Base-by-base conservation (phyloP, 2,888 invertebrate species). In the Callyntrura sp. region DNA sequence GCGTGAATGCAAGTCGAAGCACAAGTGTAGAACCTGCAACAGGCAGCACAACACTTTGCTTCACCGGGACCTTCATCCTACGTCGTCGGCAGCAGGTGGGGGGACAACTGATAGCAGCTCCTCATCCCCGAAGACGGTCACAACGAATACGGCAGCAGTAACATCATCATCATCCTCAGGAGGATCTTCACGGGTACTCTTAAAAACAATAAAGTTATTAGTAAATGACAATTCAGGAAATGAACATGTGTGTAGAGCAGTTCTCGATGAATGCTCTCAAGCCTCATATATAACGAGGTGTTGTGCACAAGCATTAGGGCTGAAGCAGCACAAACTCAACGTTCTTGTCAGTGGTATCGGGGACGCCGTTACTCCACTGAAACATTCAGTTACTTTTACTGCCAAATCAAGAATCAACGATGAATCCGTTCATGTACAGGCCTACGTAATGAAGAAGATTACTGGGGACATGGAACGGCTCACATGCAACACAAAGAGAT, bases 381-480 rank as follows among this genome's bases (percentile, higher is more conserved):
- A 17, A 14, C 14, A 48, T 35, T 51, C 45, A 28, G 45, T 45
- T 5, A 60, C 2, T 20, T 20, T 81, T 48, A 20, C 12, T 11
- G 25, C 35, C 51, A 35, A 17, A 35, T 45, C 81, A 23, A n/a
- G 55, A 4, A 20, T 55, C 11, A 68, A 65, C 23, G 28, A 17
- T n/a, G 14, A 43, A 23, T 9, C 4, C 0, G 28, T 85, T 14
- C 14, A 60, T 0, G 70, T 88, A 0, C 14, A 62, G 5, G 91
- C 90, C 0, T 35, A 88, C 0, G 28, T 90, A 1, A n/a, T 87
- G 17, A 35, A 48, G 0, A 65, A 57, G 17, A 76, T 91, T 0
- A 91, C 91, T 0, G 28, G 79, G 0, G 20, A 51, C 4, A 65
- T 85, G 14, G 86, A 82, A 8, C 23, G 9, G 12, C 0, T 62